A percentile compares a stretch with the other conserved stretches of the same genome.
Conservation (phyloP, 92 coral and sea anemone species). For the Actinernus sp. region DNA sequence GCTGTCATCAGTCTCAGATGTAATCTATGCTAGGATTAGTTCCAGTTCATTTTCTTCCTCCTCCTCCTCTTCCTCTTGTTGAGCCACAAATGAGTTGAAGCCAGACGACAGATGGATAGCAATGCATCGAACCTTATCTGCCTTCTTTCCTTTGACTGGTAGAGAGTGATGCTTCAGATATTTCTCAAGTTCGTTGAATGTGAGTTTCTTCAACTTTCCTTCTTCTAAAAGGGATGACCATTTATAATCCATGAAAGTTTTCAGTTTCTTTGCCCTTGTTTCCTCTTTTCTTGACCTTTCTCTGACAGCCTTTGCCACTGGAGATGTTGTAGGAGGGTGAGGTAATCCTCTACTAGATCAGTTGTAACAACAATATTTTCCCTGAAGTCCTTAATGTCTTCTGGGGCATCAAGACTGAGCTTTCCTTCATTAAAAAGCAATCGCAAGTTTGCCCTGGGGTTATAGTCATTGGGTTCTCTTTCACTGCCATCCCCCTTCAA, state of each 20-base stretch:
- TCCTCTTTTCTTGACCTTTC: constrained; percentile 1
- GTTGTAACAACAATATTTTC: not conserved
- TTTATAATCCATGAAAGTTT: too few relatives aligned
- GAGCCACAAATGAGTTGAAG: not conserved
- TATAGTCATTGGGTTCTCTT: constrained; percentile 9
- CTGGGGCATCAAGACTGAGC: constrained; percentile 14
- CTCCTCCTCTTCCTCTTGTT: not conserved
- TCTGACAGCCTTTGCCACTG: not conserved
- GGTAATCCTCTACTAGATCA: constrained; percentile 1
- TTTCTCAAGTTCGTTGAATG: too few relatives aligned
- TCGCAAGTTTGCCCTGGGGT: constrained; percentile 11
- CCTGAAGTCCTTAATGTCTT: not conserved
- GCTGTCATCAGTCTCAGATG: not conserved
- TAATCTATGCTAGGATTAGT: not conserved
- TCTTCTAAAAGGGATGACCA: too few relatives aligned
- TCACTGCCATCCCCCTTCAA: not conserved
- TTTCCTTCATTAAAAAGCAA: constrained; percentile 9
- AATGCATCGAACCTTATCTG: not conserved
- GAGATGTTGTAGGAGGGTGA: not conserved
- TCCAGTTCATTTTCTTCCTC: not conserved
- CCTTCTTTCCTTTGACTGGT: too few relatives aligned
- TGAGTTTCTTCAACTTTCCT: too few relatives aligned
- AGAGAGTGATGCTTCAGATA: too few relatives aligned
- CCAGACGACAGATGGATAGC: not conserved
- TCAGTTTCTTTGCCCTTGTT: not conserved